Base-by-base conservation (phyloP, 2,113 vertebrate genomes). In the Megaleporinus macrocephalus region DNA sequence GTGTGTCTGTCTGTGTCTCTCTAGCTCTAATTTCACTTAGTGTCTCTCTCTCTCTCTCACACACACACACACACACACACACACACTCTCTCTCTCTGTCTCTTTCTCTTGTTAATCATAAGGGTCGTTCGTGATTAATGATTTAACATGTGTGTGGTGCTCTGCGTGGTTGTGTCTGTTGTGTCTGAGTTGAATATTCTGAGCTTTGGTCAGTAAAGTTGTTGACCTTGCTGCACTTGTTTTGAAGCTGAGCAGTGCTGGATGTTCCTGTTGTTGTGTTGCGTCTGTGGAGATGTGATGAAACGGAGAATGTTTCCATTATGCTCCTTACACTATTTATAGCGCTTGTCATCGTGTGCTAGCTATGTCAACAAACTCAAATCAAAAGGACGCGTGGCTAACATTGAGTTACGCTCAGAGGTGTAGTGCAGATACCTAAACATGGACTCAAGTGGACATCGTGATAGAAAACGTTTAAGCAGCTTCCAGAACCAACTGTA, bases 221-320 rank as follows among this genome's bases (percentile, higher is more conserved):
- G 55, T n/a, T 26, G 3, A 3, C n/a, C 26, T 61, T 61, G 11
- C 62, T 30, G 62, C 18, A 20, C 13, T 22, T 22, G 65, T 65
- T 27, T 65, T 30, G 1, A 61, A 26, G 57, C 57, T 24, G 57
- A 10, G 57, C 57, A 26, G 13, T 18, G 61, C 26, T 65, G 62
- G 27, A 29, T 26, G 61, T 24, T 26, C 1, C 27, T 7, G 29
- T 41, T 41, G 30, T 20, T 51, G 22, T 75, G 14, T 24, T 63
- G 63, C 24, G 41, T 36, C 61, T 33, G 20, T 26, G 20, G 33
- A 80, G 44, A 51, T 12, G 26, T 66, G 83, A 27, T 69, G 75
- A 85, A 76, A 66, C 78, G 62, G 78, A 47, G n/a, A 44, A 83
- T 61, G 78, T 74, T 78, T 70, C 69, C 63, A 12, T 69, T 81